Conservation (phyloP, 1,140 invertebrate genomes). For the Drosophila funebris region DNA sequence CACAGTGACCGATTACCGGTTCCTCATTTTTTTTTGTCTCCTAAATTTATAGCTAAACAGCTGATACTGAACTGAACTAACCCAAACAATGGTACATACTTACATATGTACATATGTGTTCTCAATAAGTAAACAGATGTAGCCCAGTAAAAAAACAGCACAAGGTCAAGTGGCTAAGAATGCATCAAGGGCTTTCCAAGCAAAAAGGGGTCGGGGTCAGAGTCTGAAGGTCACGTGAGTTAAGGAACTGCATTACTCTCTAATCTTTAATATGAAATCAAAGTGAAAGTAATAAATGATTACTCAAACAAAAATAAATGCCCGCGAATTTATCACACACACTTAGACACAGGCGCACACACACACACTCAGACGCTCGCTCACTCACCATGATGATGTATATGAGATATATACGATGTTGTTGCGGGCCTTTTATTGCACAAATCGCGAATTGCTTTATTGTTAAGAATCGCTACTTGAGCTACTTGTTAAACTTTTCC, state of each 20-base stretch:
- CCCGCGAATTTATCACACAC: slow-evolving; percentile 17
- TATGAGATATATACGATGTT: slow-evolving; percentile 60
- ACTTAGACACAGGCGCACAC: slow-evolving; percentile 17
- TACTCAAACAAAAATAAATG: slow-evolving; percentile 51
- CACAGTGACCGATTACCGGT: slow-evolving; percentile 30
- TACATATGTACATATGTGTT: background rate
- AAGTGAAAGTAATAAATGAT: slow-evolving; percentile 41
- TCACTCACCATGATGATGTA: slow-evolving; percentile 76
- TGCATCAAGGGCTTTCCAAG: background rate
- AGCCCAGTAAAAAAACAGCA: background rate
- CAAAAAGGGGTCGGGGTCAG: background rate
- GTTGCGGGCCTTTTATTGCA: slow-evolving; percentile 49
- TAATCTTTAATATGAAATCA: slow-evolving; percentile 19
- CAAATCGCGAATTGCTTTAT: slow-evolving; percentile 58
- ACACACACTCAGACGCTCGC: slow-evolving; percentile 13
- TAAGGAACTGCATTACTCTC: background rate
- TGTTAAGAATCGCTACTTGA: slow-evolving; percentile 25
- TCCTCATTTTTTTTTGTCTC: background rate
- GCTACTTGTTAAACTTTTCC: slow-evolving; percentile 13
- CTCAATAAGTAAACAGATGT: background rate
- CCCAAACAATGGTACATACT: background rate
- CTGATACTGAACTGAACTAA: slow-evolving; percentile 13
- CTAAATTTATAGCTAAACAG: slow-evolving; percentile 35
- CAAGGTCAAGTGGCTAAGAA: slow-evolving; percentile 5
- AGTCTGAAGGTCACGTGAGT: background rate